Base-by-base conservation (phyloP, 2,113 vertebrate genomes). In the Grammomys surdaster region DNA sequence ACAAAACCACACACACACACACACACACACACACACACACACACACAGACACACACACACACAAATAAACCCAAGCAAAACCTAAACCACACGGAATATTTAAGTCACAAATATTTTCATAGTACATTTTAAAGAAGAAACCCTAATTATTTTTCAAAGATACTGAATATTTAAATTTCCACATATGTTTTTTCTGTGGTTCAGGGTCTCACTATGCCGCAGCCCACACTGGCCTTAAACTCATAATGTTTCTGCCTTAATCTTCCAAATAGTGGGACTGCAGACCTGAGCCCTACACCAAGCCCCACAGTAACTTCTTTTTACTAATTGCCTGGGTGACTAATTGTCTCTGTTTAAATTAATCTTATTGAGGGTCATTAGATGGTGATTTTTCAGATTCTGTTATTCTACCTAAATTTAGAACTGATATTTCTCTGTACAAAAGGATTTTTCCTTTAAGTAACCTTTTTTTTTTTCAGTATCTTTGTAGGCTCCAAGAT, bases 51-150 rank as follows among this genome's bases (percentile, higher is more conserved):
- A 82, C 14, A 20, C 54, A 82, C 14, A 20, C 54, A 82, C 2
- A 40, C 22, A n/a, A n/a, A 82, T 7, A 82, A 28, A 5, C 20
- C n/a, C 24, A 28, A 40, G 36, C 56, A 63, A 63, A 28, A 43
- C n/a, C n/a, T n/a, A 43, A 63, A 91, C 94, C 92, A 63, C 58
- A 85, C 31, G 93, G 51, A 96, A 20, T 63, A 96, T 76, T 63
- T 93, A 54, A 96, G 54, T 78, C 76, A 95, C 77, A 95, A 90
- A 90, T 48, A n/a, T 85, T 81, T 81, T 73, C 77, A 93, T 60
- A 95, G 77, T 65, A 90, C 92, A 94, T 89, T 95, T 95, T 89
- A 91, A 33, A 69, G 91, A 95, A 85, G 67, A 97, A 92, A 84
- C 87, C 78, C 46, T 90, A 95, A 94, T 89, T 80, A 96, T 54